phyloP scores from a whole-genome alignment of 2,113 vertebrate species.

The Sinocyclocheilus rhinocerous region DNA sequence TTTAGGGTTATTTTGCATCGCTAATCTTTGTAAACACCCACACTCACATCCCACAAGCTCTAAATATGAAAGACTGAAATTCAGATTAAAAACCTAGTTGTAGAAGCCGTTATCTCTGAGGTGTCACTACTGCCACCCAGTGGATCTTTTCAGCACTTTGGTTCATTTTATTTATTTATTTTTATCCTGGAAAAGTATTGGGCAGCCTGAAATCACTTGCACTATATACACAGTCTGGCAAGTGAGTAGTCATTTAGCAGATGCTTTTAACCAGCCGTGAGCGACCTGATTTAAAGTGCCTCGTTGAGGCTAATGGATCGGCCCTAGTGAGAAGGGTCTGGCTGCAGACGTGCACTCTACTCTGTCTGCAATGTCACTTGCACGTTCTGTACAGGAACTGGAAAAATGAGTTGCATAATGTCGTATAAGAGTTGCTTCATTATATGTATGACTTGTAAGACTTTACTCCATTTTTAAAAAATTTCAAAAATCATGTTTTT shows the following conservation, averaged over 20 bases:
- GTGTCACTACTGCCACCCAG: background rate
- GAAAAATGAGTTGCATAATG: background rate
- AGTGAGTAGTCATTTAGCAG: background rate
- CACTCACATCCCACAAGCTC: background rate
- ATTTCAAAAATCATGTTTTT: too few relatives aligned
- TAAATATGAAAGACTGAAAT: background rate
- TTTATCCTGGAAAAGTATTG: background rate
- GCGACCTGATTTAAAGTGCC: background rate
- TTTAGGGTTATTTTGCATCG: background rate
- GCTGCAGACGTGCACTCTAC: background rate
- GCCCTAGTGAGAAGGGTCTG: background rate
- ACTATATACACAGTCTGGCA: background rate
- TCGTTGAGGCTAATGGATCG: slow-evolving; percentile 1
- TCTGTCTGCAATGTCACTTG: background rate
- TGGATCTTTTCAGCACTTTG: background rate
- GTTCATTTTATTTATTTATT: background rate
- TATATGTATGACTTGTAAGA: background rate
- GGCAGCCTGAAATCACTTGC: background rate
- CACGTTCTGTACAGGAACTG: background rate
- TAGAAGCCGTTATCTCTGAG: background rate
- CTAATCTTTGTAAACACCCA: slow-evolving; percentile 4
- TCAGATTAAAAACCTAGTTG: background rate
- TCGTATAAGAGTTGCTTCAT: background rate
- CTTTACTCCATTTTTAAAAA: background rate
- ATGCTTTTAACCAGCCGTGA: slow-evolving; percentile 13